Evolutionary conservation across 2,113 vertebrate genomes (phyloP).

Genomic region (Carlito syrichta): DNA sequence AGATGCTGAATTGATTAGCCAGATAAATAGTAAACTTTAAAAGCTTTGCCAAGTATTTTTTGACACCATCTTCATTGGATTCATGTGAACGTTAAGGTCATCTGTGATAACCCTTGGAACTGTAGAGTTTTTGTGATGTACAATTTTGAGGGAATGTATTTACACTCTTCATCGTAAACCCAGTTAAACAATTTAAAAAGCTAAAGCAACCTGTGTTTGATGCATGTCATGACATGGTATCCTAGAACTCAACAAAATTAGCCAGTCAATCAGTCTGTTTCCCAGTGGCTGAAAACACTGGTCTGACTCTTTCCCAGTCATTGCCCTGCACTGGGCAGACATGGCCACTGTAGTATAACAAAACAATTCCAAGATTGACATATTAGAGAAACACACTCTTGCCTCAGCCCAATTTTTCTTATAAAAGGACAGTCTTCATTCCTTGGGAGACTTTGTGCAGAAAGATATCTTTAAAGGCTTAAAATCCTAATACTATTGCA

Average conservation of each 20-base stretch:
- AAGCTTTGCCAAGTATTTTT: neutral
- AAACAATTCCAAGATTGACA: neutral
- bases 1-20: neutral
- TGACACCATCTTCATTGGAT: neutral
- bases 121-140: neutral
- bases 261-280: neutral
- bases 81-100: neutral
- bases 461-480: slow-evolving; percentile 21
- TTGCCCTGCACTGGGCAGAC: neutral
- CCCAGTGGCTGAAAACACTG: neutral
- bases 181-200: neutral
- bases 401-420: neutral
- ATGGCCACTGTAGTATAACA: neutral
- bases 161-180: neutral
- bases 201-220: neutral
- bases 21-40: slow-evolving; percentile 11
- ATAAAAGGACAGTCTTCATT: neutral
- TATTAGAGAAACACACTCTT: neutral
- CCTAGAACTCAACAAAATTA: neutral
- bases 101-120: neutral
- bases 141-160: neutral
- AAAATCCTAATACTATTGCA: neutral
- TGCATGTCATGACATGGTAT: neutral
- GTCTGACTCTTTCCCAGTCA: neutral
- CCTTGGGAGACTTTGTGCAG: neutral